Base-by-base conservation (phyloP, 2,797 vertebrate genomes). In the Diplodus puntazzo region DNA sequence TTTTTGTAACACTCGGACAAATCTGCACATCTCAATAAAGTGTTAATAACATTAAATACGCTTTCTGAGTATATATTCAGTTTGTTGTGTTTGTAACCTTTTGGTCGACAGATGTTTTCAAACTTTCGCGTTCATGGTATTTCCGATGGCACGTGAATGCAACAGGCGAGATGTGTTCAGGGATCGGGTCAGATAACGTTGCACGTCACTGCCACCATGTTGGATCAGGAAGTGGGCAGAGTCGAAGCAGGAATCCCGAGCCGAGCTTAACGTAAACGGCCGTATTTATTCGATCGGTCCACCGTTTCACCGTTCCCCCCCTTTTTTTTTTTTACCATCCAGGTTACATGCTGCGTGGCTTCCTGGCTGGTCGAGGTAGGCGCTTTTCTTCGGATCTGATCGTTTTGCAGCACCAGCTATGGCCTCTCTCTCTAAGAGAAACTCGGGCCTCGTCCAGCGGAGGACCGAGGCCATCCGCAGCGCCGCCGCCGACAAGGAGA, bases 371-470 rank as follows among this genome's bases (percentile, higher is more conserved):
- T 74, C 76, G 57, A 84, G 75, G 79, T 61, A 80, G 85, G 49
- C 78, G 63, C 70, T 67, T 79, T 60, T 65, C 42, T 52, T 75
- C 55, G 67, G 52, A 71, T 81, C 34, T 34, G 30, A 67, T 42
- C 83, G 76, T 77, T 73, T 70, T 23, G 77, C 69, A 52, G 71
- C 82, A 77, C 18, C 68, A 91, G 87, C 83, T 69, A 99, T 98
- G 97, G 95, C 95, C 94, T 95, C 97, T 69, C 88, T 99, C 82
- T 96, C 96, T 80, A 97, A 98, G 93, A 96, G 97, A 83, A 97
- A 87, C 92, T 98, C 98, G 76, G 97, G 98, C 95, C 96, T 99
- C 87, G 98, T 99, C 94, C 98, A 99, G 95, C 95, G 98, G 92
- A 95, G 96, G 86, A 98, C 97, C 85, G 98, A 98, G 95, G 97